A percentile compares a stretch with the other conserved stretches of the same genome.
Evolutionary conservation across 2,888 invertebrate species (phyloP).

Genomic region (Pinctada fucata): DNA sequence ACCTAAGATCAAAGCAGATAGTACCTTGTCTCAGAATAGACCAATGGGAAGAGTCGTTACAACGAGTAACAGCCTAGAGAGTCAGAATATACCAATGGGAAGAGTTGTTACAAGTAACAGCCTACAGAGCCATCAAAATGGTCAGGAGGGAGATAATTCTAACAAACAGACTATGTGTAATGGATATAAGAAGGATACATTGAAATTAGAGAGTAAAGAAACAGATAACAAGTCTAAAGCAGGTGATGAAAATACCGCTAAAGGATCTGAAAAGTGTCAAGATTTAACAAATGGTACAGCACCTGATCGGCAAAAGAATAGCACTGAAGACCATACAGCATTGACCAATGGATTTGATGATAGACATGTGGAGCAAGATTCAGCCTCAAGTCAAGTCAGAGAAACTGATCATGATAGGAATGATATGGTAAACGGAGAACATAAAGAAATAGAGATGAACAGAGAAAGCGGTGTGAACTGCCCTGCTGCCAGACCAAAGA

Average conservation of each 20-base stretch:
- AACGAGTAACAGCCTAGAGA: not conserved
- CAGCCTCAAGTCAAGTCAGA: not conserved
- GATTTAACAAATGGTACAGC: not conserved
- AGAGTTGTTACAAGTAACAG: not conserved
- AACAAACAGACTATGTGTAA: not conserved
- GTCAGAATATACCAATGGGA: not conserved
- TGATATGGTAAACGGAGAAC: not conserved
- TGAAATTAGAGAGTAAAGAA: not conserved
- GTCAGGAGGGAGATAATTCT: not conserved
- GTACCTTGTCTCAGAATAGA: not conserved
- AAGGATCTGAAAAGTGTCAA: not conserved
- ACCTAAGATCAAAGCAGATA: not conserved
- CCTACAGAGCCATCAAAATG: not conserved
- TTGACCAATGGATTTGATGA: not conserved
- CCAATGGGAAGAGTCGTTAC: too few species aligned
- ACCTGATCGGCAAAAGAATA: not conserved
- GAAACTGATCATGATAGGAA: not conserved
- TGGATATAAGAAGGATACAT: not conserved
- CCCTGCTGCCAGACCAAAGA: constrained; percentile 33
- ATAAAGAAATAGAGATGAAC: not conserved
- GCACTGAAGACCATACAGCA: not conserved
- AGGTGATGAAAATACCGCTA: not conserved
- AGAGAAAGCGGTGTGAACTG: not conserved
- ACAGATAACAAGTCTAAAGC: not conserved
- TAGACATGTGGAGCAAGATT: not conserved